Base-by-base conservation (phyloP, 1,140 invertebrate species). In the Ceratina australensis region DNA sequence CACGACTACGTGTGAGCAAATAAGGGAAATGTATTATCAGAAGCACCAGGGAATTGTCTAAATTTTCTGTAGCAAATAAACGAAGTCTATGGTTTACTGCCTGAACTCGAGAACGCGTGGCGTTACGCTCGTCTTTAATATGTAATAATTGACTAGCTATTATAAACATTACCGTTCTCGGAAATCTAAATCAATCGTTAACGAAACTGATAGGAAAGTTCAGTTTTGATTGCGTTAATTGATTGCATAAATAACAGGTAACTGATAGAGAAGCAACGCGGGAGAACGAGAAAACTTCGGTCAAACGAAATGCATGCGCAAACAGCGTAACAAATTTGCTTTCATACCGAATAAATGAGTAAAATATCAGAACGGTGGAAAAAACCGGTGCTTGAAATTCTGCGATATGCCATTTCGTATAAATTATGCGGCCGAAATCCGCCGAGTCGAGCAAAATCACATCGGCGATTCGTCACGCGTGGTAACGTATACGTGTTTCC, bases 401-500 rank as follows among this genome's bases (percentile, higher is more conserved):
- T 18, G 52, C 52, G 52, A 54, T 54, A 52, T 52, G 15, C 10
- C 24, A 4, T 60, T 61, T 72, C 24, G 5, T n/a, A 15, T 10
- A 47, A 59, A 72, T 60, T 60, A 49, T 18, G 2, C 12, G 12
- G 2, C 16, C 22, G 24, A 50, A 22, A 49, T 49, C 12, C 20
- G 52, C 33, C 33, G 33, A 42, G 33, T 42, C 33, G 5, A 5
- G 20, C 7, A 59, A 18, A 71, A 10, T 57, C 3, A 0, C 12
- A 64, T 73, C 60, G n/a, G 15, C n/a, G n/a, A 73, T 73, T 64
- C 60, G 3, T 20, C 4, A 15, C 60, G 49, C 49, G 28, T 18
- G 22, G 18, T 24, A 73, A 20, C 33, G 10, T 42, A 7, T 10
- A 42, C 33, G 16, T 15, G 15, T 54, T 26, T 56, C 16, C 16